These are phyloP conservation scores for Plutella xylostella DNA, from an alignment of 2,888 invertebrate genomes.

Conservation along the genomic window DNA sequence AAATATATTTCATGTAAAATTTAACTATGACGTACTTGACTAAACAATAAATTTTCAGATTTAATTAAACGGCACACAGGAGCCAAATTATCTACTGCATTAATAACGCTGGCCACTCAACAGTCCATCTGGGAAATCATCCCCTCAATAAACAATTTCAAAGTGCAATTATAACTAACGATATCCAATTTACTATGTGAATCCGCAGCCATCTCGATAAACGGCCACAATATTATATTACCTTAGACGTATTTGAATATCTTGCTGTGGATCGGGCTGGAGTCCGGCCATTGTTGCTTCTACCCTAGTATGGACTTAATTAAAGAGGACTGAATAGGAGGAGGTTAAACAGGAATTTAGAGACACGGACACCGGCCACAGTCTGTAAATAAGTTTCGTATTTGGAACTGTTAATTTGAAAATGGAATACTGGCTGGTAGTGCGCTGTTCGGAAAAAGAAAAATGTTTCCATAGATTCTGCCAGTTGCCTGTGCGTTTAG, in stretches of 20 bases:
- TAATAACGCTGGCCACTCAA: background rate
- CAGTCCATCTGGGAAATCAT: conserved; percentile 7
- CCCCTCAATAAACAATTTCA: conserved; percentile 11
- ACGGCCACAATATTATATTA: conserved; percentile 53
- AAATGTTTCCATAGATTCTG: too few species aligned
- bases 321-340: conserved; percentile 55
- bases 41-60: too few species aligned
- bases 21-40: too few species aligned
- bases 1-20: too few species aligned
- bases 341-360: conserved; percentile 60
- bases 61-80: too few species aligned
- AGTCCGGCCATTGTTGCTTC: conserved; percentile 51
- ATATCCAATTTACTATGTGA: conserved; percentile 14
- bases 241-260: conserved; percentile 68
- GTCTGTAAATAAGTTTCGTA: conserved; percentile 5
- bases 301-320: conserved; percentile 67
- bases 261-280: conserved; percentile 54
- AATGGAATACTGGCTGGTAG: background rate
- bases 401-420: conserved; percentile 2
- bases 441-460: too few species aligned
- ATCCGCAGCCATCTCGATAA: conserved; percentile 26
- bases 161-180: conserved; percentile 14
- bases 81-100: too few species aligned
- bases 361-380: conserved; percentile 25
- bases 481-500: too few species aligned